A percentile compares a stretch with the other conserved stretches of the same genome.
Evolutionary conservation across 1,140 invertebrate genomes (phyloP).

Genomic region (Drosophila oshimai): DNA sequence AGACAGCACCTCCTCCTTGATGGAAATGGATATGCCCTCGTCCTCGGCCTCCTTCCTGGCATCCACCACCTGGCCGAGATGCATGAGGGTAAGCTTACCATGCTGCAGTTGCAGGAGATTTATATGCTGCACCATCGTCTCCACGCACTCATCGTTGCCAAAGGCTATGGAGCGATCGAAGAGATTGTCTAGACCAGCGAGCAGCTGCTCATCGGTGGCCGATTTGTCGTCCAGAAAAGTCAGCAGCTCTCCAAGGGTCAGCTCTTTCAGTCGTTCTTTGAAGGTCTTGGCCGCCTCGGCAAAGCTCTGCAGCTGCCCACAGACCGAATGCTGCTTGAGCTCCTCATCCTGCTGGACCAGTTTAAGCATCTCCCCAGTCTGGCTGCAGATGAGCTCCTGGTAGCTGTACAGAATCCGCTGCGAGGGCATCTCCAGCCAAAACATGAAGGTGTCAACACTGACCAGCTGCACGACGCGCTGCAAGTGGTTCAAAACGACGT

Average conservation of each 20-base stretch:
- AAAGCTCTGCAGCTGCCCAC: slow-evolving; percentile 40
- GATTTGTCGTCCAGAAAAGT: slow-evolving; percentile 46
- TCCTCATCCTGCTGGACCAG: not conserved
- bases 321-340: slow-evolving; percentile 14
- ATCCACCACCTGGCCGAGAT: slow-evolving; percentile 7
- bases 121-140: slow-evolving; percentile 39
- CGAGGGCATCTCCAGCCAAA: slow-evolving; percentile 58
- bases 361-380: slow-evolving; percentile 15
- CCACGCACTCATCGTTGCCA: slow-evolving; percentile 67
- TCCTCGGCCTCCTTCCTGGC: not conserved
- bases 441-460: slow-evolving; percentile 57
- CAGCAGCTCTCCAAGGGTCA: slow-evolving; percentile 55
- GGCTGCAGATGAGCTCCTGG: slow-evolving; percentile 42
- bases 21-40: not conserved
- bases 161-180: slow-evolving; percentile 40
- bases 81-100: slow-evolving; percentile 2
- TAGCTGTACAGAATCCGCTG: slow-evolving; percentile 17
- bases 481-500: slow-evolving; percentile 40
- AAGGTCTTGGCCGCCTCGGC: slow-evolving; percentile 45
- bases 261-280: slow-evolving; percentile 30
- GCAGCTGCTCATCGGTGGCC: not conserved
- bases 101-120: slow-evolving; percentile 25
- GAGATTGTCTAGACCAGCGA: slow-evolving; percentile 32
- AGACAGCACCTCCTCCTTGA: not conserved
- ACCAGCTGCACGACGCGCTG: slow-evolving; percentile 52